phyloP scores from a whole-genome alignment of 2,888 invertebrate genomes.

The Torymus texanus region DNA sequence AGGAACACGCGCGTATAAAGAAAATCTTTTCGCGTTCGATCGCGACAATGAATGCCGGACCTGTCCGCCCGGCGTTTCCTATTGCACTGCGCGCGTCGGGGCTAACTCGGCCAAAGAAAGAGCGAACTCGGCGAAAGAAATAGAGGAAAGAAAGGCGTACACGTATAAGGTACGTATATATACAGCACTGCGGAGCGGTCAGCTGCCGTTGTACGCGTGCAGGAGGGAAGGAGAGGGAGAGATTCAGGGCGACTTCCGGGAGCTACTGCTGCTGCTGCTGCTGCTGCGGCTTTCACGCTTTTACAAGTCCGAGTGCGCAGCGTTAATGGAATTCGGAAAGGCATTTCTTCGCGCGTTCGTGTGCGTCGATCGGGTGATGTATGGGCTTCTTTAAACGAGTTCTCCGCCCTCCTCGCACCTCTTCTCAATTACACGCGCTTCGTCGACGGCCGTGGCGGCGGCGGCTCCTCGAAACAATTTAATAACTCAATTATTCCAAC shows the following conservation, averaged over 20 bases:
- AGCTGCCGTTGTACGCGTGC: constrained; percentile 16
- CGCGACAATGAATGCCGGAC: constrained; percentile 24
- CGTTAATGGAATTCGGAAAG: constrained; percentile 44
- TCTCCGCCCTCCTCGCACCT: background rate
- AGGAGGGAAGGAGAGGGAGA: background rate
- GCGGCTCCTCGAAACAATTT: background rate
- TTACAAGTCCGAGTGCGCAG: background rate
- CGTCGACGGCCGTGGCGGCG: background rate
- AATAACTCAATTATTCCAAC: constrained; percentile 39
- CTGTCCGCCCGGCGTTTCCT: constrained; percentile 30
- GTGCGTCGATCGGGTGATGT: constrained; percentile 17
- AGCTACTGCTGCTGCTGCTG: background rate
- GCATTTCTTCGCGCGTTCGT: constrained; percentile 21
- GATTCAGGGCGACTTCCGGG: constrained; percentile 3
- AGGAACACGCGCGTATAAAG: background rate
- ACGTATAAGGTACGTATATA: background rate
- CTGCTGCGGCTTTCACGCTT: constrained; percentile 36
- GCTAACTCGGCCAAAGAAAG: constrained; percentile 14
- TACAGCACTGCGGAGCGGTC: constrained; percentile 12
- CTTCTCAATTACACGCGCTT: no score
- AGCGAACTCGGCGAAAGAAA: constrained; percentile 13
- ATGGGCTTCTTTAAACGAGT: constrained; percentile 29
- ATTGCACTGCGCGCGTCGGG: background rate
- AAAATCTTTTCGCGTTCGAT: constrained; percentile 33
- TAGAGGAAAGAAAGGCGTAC: constrained; percentile 1